Evolutionary conservation across 2,797 vertebrate species (phyloP), one percentile per base, ranked within the genome.

Genomic region (Limosa lapponica): DNA sequence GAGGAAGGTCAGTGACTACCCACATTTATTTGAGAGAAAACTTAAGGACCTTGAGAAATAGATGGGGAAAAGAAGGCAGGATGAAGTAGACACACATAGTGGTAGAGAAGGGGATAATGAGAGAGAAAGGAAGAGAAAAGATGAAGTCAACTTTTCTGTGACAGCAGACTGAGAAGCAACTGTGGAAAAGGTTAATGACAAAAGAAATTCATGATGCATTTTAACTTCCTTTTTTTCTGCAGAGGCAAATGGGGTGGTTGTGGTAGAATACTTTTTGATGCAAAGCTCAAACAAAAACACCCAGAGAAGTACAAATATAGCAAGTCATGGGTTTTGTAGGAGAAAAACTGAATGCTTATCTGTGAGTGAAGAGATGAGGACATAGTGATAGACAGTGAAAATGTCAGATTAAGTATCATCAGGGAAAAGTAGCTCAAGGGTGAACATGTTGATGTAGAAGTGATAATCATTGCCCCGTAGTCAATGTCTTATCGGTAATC

Each of bases 381-480:
- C 58, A 83, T 2, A 88, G 52, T 13, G 65, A 83, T 17, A 81
- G 82, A 44, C 79, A 91, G 73, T 27, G 88, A 87, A 93, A 90
- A 95, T 58, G 92, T 88, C 95, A 94, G 64, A 80, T 77, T 71
- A 91, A 73, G 55, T 64, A 80, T 67, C 75, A 65, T 22, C 69
- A 91, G 46, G 57, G 46, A 90, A 81, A 88, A 94, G 57, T 24
- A 91, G 61, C 80, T 95, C 72, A 86, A 90, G 82, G 65, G 79
- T 91, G 65, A 87, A 80, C 23, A 67, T 12, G 25, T 13, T 72
- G 64, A 77, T 75, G 74, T 25, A 81, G 65, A 94, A 90, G 57
- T 57, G 73, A 86, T 88, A 95, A 94, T 79, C 72, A 58, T 10
- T 86, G 65, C 28, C 65, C 69, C 1, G 1, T 13, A 75, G 61